Evolutionary conservation across 2,888 invertebrate species (phyloP), one percentile per base, ranked within the genome.

Genomic region (Eretmocerus hayati): DNA sequence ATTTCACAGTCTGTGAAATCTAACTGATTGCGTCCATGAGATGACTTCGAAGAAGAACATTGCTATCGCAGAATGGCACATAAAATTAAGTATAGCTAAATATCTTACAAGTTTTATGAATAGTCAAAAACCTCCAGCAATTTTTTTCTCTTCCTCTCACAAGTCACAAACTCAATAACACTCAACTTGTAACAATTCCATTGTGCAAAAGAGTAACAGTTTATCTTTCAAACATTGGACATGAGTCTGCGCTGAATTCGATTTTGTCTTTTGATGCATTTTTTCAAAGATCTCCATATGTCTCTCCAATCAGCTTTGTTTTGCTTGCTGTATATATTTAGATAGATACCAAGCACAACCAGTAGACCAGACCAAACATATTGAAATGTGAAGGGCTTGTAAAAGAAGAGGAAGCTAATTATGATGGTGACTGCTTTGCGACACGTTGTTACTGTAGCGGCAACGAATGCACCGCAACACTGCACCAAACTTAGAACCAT

Each of bases 331-430:
- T 86, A 88, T 42, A 95, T 79, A 75, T 93, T 95, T n/a, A 96
- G 74, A 72, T 94, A 95, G 64, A 96, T 94, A 5, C 95, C 95
- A 23, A 90, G 57, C 1, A 93, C 77, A 1, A 96, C 91, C 45
- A 96, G 75, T 59, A 87, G 67, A 2, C 94, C 95, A 0, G 93
- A 90, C 90, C 93, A 95, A 1, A 87, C 68, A 69, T 81, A 95
- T 87, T 92, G 90, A 59, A 87, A 80, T 19, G 90, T 87, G 65
- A 93, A 94, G 3, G 95, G 94, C 72, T 96, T 96, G 68, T 85
- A 83, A 69, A 97, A 97, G 63, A 95, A 81, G 45, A 95, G 58
- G 73, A 97, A 97, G 0, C 95, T 96, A 56, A 96, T 78, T 26
- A 90, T 76, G 48, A 96, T 94, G 3, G 95, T 91, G 16, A 96